Evolutionary conservation across 2,888 invertebrate genomes (phyloP), one percentile per base, ranked within the genome.

Genomic region (Deilephila elpenor): DNA sequence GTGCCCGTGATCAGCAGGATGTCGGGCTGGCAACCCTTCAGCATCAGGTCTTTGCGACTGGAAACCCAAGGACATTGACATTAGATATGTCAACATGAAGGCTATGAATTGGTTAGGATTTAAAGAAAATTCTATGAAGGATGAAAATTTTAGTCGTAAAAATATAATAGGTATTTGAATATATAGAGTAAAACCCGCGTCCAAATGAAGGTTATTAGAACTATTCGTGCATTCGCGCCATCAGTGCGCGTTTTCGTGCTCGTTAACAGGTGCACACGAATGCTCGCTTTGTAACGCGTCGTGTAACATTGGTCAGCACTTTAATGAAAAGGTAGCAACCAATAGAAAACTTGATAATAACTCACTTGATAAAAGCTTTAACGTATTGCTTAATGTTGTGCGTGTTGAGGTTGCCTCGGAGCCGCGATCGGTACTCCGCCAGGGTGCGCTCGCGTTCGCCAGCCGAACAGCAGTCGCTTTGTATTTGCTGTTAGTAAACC

Each of bases 301-400:
- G 25, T 25, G 25, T 25, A 25, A 25, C 25, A 25, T 25, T 25
- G 1, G 25, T 25, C 25, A 25, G 25, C 1, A 25, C 44, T 44
- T 11, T 44, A 44, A 44, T 44, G 44, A 1, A 44, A 56, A 56
- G 5, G 17, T 7, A 56, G 17, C 5, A n/a, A 19, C 14, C 1
- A 29, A 4, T 17, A 17, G 3, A 0, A 32, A 56, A n/a, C n/a
- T n/a, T 5, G 56, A 17, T 61, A 11, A 70, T 34, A 1, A 95
- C 96, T 95, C 88, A 98, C 98, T 96, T 97, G 90, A 98, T 96
- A 91, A 97, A 98, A 67, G 97, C 96, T 86, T 97, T 96, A 71
- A 98, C 97, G 88, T 97, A 98, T 81, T 96, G 96, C 90, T 97
- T 97, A 86, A 98, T 96, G 91, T 98, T 98, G 88, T 96, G 97